Conservation (phyloP, 2,113 vertebrate genomes). For the Bufo bufo region DNA sequence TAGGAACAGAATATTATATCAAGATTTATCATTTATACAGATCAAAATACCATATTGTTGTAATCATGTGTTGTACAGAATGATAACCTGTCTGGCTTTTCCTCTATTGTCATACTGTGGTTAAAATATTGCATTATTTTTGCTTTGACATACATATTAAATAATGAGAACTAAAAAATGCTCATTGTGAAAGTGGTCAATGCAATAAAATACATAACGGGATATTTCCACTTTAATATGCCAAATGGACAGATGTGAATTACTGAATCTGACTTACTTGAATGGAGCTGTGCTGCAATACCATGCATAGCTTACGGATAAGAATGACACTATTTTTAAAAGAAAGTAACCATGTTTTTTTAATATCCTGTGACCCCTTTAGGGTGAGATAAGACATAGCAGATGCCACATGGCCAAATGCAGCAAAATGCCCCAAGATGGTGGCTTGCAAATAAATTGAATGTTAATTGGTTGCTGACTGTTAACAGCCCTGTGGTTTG, state of each 20-base stretch:
- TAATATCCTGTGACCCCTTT: neutral
- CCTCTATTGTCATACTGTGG: no score
- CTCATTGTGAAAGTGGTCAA: no score
- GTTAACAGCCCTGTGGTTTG: no score
- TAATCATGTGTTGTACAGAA: neutral
- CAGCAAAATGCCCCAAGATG: no score
- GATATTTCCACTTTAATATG: neutral
- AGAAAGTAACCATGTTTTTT: neutral
- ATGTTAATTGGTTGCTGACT: no score
- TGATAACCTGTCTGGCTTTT: neutral
- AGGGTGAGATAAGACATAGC: neutral
- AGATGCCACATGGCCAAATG: no score
- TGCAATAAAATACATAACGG: neutral
- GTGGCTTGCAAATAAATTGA: no score
- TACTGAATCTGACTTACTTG: neutral
- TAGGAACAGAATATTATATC: slow-evolving; percentile 54
- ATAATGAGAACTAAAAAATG: no score
- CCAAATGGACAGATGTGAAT: neutral
- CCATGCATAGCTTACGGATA: neutral
- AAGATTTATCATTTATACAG: neutral
- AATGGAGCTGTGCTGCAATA: neutral
- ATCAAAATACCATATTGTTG: neutral
- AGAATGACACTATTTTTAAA: neutral
- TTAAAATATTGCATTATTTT: no score
- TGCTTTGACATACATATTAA: no score